Evolutionary conservation across 2,113 vertebrate genomes (phyloP), one percentile per base, ranked within the genome.

Genomic region (Ahaetulla prasina): DNA sequence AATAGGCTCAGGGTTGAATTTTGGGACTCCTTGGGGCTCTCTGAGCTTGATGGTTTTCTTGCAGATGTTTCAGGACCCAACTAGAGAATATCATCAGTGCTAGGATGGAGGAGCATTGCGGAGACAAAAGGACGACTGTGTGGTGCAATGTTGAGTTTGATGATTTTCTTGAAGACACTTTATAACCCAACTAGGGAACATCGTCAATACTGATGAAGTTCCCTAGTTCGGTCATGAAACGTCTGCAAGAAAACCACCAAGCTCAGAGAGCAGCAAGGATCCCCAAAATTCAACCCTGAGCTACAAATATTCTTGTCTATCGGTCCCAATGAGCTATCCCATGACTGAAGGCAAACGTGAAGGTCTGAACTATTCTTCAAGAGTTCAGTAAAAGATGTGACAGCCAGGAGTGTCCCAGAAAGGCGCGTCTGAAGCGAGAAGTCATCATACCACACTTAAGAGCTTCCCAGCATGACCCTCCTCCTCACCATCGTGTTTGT

Each of bases 401-500:
- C 18, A 3, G 63, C 4, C 18, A 1, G 35, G 68, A 1, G 7
- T 1, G 3, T 3, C 68, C 68, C 68, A n/a, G 25, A 30, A 63
- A 27, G 57, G 57, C 3, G 8, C 3, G 57, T 60, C 25, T 60
- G 20, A 9, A 57, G 55, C 7, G 25, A 10, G 11, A 30, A 68
- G 27, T 14, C 27, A 0, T 12, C n/a, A 1, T 8, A 2, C 14
- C n/a, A n/a, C 52, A 12, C 2, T 1, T 50, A 16, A 18, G 30
- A 20, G 6, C 23, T 2, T 4, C 1, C 1, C 6, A 18, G 27
- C 43, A 11, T 1, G 3, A 14, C 9, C 88, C 2, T 88, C 86
- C 98, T 50, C 52, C 52, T 53, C 3, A 99, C 99, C 98, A 99
- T 99, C 30, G 96, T 98, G 96, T 92, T 99, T 11, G 98, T 98